Conservation (phyloP, 1,140 invertebrate species). For the Melanaphis sacchari region DNA sequence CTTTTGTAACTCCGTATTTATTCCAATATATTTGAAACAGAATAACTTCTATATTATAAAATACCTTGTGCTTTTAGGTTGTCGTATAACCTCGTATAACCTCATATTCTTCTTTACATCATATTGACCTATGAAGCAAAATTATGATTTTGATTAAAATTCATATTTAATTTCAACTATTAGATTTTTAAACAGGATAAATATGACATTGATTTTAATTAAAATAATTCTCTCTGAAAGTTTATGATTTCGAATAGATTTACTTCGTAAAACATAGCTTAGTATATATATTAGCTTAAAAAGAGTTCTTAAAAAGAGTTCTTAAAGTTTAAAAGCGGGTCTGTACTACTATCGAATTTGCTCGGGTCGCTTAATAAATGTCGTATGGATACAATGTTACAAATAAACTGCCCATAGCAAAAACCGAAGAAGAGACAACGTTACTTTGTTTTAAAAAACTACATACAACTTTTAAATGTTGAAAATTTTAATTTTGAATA, state of each 20-base stretch:
- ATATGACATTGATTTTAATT: background rate
- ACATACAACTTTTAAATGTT: too few relatives aligned
- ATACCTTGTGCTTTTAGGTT: background rate
- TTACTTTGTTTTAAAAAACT: background rate
- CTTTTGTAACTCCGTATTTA: background rate
- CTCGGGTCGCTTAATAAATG: background rate
- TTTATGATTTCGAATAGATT: background rate
- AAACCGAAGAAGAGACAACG: background rate
- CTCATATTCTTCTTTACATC: background rate
- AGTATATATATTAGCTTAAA: background rate
- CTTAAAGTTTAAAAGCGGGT: background rate
- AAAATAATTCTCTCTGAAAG: background rate
- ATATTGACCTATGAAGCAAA: background rate
- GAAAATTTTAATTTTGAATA: background rate
- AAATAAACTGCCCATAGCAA: background rate
- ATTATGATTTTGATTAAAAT: background rate
- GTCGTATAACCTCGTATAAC: background rate
- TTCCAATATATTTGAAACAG: background rate
- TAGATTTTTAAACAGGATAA: background rate
- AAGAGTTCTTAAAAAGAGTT: background rate
- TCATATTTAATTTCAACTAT: background rate
- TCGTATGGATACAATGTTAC: background rate
- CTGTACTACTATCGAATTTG: background rate
- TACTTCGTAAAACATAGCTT: background rate
- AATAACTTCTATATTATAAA: background rate